These are phyloP conservation scores for Panthera uncia DNA, from an alignment of 2,113 vertebrate species.

Conservation along the genomic window DNA sequence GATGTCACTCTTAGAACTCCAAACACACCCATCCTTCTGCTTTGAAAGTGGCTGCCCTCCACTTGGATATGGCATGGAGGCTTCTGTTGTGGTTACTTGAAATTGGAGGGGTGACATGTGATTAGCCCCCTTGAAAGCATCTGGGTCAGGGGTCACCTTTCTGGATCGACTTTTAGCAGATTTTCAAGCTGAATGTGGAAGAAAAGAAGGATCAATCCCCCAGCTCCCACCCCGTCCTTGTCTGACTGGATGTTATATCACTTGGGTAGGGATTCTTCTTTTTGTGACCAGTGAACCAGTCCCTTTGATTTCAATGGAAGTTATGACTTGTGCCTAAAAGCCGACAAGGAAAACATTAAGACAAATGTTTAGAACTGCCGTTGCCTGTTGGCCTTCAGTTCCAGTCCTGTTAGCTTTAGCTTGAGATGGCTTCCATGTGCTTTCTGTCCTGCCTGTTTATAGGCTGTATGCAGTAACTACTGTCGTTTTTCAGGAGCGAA, in stretches of 20 bases:
- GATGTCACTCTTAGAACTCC: conserved; percentile 30
- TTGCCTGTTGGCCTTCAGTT: conserved; percentile 45
- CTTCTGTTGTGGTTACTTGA: conserved; percentile 41
- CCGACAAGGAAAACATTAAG: conserved; percentile 29
- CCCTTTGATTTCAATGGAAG: background rate
- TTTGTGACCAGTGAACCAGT: background rate
- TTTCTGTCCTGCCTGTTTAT: conserved; percentile 28
- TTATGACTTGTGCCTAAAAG: conserved; percentile 41
- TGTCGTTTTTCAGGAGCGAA: conserved; percentile 9
- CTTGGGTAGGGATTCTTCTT: conserved; percentile 17
- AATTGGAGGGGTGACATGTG: conserved; percentile 23
- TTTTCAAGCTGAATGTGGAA: conserved; percentile 52
- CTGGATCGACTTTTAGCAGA: conserved; percentile 44
- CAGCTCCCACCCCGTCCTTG: background rate
- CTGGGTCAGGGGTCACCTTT: conserved; percentile 20
- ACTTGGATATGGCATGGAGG: background rate
- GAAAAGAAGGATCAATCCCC: conserved; percentile 29
- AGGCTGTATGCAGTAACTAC: background rate
- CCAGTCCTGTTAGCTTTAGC: conserved; percentile 16
- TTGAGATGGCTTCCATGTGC: background rate
- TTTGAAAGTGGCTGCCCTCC: background rate
- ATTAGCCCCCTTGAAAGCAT: conserved; percentile 35
- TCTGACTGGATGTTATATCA: background rate
- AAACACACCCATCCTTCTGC: conserved; percentile 15
- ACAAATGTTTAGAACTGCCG: conserved; percentile 30